phyloP scores from a whole-genome alignment of 2,113 vertebrate species.

The Tupaia tana region DNA sequence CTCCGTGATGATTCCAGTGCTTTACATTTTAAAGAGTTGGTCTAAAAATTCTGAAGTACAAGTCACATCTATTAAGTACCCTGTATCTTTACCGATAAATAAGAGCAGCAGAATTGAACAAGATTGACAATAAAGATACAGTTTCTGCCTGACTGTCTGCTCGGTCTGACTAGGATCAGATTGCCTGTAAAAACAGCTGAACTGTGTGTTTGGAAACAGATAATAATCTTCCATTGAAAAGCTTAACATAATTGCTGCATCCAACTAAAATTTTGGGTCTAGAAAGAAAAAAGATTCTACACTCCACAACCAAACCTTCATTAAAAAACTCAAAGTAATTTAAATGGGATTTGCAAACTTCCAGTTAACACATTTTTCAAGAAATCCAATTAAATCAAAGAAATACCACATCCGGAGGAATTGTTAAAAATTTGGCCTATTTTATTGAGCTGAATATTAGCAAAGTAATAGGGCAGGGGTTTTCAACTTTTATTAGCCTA shows the following conservation, averaged over 20 bases:
- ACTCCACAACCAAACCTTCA: constrained; percentile 10
- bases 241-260: constrained; percentile 19
- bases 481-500: constrained; percentile 7
- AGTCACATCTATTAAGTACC: background rate
- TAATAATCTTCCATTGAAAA: constrained; percentile 14
- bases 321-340: constrained; percentile 65
- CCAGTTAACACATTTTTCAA: constrained; percentile 13
- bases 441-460: constrained; percentile 42
- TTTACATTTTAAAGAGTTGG: background rate
- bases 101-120: background rate
- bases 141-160: background rate
- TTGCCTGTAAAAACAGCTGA: background rate
- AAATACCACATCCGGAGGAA: constrained; percentile 61
- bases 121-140: background rate
- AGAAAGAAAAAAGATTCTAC: constrained; percentile 14
- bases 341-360: constrained; percentile 62
- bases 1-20: background rate
- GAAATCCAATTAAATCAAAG: constrained; percentile 69
- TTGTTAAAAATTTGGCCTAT: constrained; percentile 53
- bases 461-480: constrained; percentile 41
- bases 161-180: background rate
- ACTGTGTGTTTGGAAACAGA: background rate
- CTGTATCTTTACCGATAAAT: background rate
- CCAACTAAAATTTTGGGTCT: constrained; percentile 6
- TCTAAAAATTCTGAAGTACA: constrained; percentile 21